These are phyloP conservation scores for Natator depressus DNA, from an alignment of 2,113 vertebrate genomes.

Conservation along the genomic window DNA sequence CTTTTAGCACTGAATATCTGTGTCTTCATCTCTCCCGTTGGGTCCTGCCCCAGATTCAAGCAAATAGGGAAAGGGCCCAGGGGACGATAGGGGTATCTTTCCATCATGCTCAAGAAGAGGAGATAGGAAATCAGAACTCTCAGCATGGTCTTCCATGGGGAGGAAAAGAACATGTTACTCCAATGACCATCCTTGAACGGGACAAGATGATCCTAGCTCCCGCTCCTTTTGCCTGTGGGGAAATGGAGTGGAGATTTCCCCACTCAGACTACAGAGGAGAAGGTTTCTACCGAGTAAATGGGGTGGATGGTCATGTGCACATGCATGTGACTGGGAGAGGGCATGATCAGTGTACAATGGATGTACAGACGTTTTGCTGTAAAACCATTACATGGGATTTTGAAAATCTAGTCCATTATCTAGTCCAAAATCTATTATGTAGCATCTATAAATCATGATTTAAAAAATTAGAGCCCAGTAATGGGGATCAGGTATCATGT, in stretches of 20 bases:
- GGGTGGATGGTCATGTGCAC: background rate
- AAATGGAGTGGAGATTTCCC: fast-evolving
- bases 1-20: fast-evolving
- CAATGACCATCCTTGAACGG: background rate
- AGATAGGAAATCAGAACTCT: fast-evolving
- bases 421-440: background rate
- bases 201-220: background rate
- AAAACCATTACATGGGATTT: background rate
- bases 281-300: background rate
- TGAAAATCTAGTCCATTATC: background rate
- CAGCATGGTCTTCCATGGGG: fast-evolving
- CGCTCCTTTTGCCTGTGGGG: background rate
- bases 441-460: background rate
- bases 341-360: background rate
- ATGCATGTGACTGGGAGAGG: background rate
- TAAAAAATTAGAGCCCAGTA: background rate
- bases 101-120: background rate
- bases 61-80: background rate
- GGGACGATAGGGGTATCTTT: background rate
- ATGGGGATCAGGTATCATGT: background rate
- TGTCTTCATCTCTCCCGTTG: fast-evolving
- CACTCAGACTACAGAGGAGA: fast-evolving
- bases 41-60: background rate
- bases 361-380: background rate
- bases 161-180: background rate